phyloP scores from a whole-genome alignment of 2,888 invertebrate genomes.

The Platycheirus albimanus region DNA sequence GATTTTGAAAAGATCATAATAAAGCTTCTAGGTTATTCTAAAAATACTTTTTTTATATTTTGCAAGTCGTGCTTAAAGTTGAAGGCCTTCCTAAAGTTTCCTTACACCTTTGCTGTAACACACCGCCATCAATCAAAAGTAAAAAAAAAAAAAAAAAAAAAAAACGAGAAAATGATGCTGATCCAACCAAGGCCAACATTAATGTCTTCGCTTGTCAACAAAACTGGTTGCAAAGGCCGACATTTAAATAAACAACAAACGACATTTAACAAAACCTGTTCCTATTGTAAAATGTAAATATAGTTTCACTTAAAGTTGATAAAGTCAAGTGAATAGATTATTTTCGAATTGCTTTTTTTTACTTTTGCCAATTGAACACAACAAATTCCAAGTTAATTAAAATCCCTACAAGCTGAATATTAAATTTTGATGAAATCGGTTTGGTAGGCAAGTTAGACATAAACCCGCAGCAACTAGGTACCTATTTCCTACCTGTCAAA shows the following conservation, averaged over 20 bases:
- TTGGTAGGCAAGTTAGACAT: too few relatives aligned
- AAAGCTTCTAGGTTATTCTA: too few relatives aligned
- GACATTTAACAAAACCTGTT: conserved; percentile 9
- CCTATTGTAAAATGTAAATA: conserved; percentile 6
- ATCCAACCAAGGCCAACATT: conserved; percentile 3
- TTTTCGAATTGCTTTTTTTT: neutral
- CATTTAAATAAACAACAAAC: neutral
- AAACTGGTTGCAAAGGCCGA: conserved; percentile 2
- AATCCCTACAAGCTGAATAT: neutral
- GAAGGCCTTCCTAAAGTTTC: neutral
- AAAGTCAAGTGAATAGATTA: neutral
- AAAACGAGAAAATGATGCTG: neutral
- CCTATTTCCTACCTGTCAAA: conserved; percentile 26
- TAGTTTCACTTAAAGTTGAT: neutral
- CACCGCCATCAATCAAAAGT: neutral
- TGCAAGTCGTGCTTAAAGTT: neutral
- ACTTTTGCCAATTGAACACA: neutral
- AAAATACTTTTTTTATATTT: too few relatives aligned
- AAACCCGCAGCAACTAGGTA: too few relatives aligned
- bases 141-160: neutral
- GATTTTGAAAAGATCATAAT: too few relatives aligned
- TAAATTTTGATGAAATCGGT: neutral
- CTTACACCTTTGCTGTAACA: neutral
- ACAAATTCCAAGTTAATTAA: neutral
- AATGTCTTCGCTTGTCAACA: conserved; percentile 12